phyloP scores from a whole-genome alignment of 2,888 invertebrate species.

The Neoascia interrupta region DNA sequence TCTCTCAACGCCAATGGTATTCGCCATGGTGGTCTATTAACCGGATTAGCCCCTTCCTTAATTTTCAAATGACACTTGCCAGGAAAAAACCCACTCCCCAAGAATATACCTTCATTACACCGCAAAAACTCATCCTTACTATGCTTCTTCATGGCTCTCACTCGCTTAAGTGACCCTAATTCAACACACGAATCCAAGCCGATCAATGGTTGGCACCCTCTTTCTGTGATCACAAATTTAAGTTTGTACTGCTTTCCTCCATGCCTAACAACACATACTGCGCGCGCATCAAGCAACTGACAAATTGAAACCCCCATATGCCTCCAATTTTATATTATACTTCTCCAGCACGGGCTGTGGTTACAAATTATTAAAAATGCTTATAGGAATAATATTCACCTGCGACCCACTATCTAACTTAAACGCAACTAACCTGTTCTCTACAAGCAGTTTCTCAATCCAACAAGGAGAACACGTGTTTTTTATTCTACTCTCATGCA shows the following conservation, averaged over 20 bases:
- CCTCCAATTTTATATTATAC: background rate
- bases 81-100: slow-evolving; percentile 34
- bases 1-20: slow-evolving; percentile 64
- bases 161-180: slow-evolving; percentile 26
- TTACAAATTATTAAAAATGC: background rate
- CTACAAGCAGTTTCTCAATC: background rate
- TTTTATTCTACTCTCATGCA: background rate
- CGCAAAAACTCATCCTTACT: background rate
- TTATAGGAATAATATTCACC: slow-evolving; percentile 2
- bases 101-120: slow-evolving; percentile 6
- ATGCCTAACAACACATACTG: no score
- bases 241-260: no score
- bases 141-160: slow-evolving; percentile 9
- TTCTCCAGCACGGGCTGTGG: background rate
- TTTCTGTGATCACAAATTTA: background rate
- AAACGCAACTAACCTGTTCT: background rate
- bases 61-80: slow-evolving; percentile 21
- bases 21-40: slow-evolving; percentile 6
- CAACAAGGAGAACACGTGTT: background rate
- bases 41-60: background rate
- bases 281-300: background rate
- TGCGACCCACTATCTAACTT: slow-evolving; percentile 4
- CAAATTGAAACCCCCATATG: slow-evolving; percentile 9
- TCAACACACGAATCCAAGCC: background rate
- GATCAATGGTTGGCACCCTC: background rate